Evolutionary conservation across 64 coral and sea anemone genomes (phyloP).

Genomic region (Montipora efflorescens): DNA sequence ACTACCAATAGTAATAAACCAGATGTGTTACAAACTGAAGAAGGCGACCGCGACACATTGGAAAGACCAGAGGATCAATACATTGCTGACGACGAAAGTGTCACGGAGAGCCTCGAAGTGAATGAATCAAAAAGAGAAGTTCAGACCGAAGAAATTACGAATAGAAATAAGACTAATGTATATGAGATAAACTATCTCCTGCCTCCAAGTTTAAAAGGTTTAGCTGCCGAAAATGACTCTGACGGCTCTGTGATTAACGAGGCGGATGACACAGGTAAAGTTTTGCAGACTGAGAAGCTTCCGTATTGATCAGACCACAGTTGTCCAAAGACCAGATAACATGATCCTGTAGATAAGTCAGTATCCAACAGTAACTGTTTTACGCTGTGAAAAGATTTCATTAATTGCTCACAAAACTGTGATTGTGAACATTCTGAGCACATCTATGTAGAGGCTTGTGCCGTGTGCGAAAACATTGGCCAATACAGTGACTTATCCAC

Average conservation of each 20-base stretch:
- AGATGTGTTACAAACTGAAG: not conserved
- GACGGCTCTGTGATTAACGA: not conserved
- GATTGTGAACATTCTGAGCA: too few relatives aligned
- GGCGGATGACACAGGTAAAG: conserved; percentile 37
- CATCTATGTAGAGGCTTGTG: too few relatives aligned
- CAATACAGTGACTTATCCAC: too few relatives aligned
- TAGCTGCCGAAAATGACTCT: conserved; percentile 29
- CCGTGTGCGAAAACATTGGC: too few relatives aligned
- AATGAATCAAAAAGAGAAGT: not conserved
- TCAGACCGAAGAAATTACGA: not conserved
- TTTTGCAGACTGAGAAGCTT: not conserved
- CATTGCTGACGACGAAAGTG: not conserved
- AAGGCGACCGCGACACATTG: not conserved
- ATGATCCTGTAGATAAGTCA: too few relatives aligned
- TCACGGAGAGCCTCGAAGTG: not conserved
- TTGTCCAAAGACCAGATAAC: too few relatives aligned
- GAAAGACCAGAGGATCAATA: not conserved
- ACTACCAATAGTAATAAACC: not conserved
- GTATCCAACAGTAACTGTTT: too few relatives aligned
- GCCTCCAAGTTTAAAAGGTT: not conserved
- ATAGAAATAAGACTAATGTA: not conserved
- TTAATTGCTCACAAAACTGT: too few relatives aligned
- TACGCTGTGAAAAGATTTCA: too few relatives aligned
- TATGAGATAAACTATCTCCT: not conserved
- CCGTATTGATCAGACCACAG: too few relatives aligned